Percentiles rank a stretch among this genome's conserved stretches.
Evolutionary conservation across 2,113 vertebrate species (phyloP).

Genomic region (Vimba vimba): DNA sequence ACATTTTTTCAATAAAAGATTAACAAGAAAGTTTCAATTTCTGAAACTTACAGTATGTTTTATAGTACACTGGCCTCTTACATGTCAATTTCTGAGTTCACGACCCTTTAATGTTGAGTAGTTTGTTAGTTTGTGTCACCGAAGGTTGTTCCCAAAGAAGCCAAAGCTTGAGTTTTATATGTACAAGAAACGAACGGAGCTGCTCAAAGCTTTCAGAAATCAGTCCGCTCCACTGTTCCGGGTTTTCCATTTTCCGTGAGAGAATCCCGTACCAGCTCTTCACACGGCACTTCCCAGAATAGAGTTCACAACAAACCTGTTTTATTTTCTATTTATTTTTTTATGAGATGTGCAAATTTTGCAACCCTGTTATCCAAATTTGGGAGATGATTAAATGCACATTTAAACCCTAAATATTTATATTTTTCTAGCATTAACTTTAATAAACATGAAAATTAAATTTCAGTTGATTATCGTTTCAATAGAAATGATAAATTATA

Average conservation of each 20-base stretch:
- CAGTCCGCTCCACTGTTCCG: background rate
- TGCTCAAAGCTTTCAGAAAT: background rate
- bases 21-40: too few species aligned
- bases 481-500: background rate
- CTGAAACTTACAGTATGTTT: too few species aligned
- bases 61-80: too few species aligned
- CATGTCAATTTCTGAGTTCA: background rate
- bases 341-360: background rate
- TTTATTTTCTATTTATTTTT: background rate
- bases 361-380: background rate
- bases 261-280: background rate
- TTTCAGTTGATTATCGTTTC: background rate
- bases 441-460: background rate
- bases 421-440: background rate
- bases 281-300: background rate
- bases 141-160: background rate
- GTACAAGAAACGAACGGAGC: background rate
- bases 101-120: background rate
- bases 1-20: too few species aligned
- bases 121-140: background rate
- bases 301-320: background rate
- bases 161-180: background rate
- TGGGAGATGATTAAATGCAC: background rate
- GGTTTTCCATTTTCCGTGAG: background rate
- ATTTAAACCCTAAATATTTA: background rate